These are phyloP conservation scores for Equus przewalskii DNA, from an alignment of 2,113 vertebrate genomes.

Conservation along the genomic window DNA sequence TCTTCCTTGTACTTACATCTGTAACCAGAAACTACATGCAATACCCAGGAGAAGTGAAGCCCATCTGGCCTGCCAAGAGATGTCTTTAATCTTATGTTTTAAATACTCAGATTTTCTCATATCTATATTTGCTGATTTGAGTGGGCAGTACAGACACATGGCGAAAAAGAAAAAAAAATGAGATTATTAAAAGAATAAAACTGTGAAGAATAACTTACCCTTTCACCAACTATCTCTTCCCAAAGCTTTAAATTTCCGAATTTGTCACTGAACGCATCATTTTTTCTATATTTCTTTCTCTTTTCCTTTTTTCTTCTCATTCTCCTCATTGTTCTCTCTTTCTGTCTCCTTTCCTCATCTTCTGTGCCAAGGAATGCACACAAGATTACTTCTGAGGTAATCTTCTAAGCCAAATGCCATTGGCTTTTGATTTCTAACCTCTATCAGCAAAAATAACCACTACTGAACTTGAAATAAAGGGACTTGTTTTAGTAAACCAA, in stretches of 20 bases:
- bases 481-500: background rate
- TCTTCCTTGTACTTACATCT: background rate
- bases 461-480: background rate
- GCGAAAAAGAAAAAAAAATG: background rate
- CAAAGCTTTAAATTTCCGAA: background rate
- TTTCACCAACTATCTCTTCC: background rate
- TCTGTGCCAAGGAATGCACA: background rate
- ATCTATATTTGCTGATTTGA: background rate
- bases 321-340: background rate
- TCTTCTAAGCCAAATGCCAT: background rate
- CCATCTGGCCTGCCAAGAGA: background rate
- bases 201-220: background rate
- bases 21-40: background rate
- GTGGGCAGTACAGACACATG: background rate
- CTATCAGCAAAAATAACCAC: background rate
- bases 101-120: background rate
- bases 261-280: background rate
- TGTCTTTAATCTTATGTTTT: background rate
- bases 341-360: background rate
- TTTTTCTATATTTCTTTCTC: background rate
- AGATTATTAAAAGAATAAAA: background rate
- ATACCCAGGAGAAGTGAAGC: background rate
- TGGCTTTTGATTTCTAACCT: background rate
- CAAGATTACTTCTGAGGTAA: background rate
- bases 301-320: background rate